Evolutionary conservation across 2,797 vertebrate genomes (phyloP).

Genomic region (Gadopsis bispinosus): DNA sequence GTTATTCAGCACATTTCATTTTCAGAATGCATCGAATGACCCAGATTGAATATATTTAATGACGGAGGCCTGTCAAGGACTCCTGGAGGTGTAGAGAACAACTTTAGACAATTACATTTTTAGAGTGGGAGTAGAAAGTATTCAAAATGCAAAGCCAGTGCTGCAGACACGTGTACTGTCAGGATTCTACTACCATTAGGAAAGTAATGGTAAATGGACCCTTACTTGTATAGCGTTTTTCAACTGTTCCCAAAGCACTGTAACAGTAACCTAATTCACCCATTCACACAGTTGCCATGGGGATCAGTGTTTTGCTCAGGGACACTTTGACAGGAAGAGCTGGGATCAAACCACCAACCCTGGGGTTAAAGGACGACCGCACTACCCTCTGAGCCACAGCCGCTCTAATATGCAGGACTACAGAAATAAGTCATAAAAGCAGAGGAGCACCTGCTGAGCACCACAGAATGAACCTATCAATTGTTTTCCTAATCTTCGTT

Average conservation of each 20-base stretch:
- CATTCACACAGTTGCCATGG: too few relatives aligned
- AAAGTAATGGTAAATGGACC: neutral
- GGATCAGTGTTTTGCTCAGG: too few relatives aligned
- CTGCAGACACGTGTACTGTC: neutral
- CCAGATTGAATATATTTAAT: neutral
- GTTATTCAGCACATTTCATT: neutral
- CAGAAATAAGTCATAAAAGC: slow-evolving; percentile 20
- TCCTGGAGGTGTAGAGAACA: neutral
- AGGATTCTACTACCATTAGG: neutral
- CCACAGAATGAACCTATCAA: slow-evolving; percentile 56
- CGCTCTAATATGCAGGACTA: too few relatives aligned
- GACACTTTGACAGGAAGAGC: too few relatives aligned
- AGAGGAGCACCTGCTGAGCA: slow-evolving; percentile 54
- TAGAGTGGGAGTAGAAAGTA: neutral
- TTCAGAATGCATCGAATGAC: neutral
- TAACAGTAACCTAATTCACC: too few relatives aligned
- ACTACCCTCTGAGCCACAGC: too few relatives aligned
- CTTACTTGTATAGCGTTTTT: too few relatives aligned
- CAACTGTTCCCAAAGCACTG: too few relatives aligned
- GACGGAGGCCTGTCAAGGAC: neutral
- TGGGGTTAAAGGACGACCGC: too few relatives aligned
- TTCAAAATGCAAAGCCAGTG: neutral
- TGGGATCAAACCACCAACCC: too few relatives aligned
- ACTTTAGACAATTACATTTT: neutral
- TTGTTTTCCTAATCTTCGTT: slow-evolving; percentile 66